Evolutionary conservation across 2,888 invertebrate species (phyloP).

Genomic region (Tenthredo mesomela): DNA sequence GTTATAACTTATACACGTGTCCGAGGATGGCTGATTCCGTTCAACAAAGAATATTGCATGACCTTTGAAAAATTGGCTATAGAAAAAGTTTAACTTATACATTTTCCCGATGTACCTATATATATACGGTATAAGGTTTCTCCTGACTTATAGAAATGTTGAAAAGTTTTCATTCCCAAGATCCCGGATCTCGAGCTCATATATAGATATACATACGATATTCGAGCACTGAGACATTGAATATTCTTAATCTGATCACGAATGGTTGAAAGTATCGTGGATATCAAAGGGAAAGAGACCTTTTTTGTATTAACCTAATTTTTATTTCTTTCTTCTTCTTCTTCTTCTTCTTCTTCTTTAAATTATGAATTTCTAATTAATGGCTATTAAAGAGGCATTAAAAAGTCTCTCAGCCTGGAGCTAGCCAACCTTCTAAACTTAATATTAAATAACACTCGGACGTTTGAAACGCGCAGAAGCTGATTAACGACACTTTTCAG

Average conservation of each 20-base stretch:
- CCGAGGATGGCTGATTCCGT: neutral
- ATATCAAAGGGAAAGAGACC: conserved; percentile 9
- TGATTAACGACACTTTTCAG: conserved; percentile 8
- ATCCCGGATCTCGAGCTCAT: neutral
- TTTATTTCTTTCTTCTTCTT: too few species aligned
- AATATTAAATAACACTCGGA: conserved; percentile 23
- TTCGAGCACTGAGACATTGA: neutral
- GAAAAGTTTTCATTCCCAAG: neutral
- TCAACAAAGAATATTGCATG: conserved; percentile 6
- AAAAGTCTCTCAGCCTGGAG: conserved; percentile 20
- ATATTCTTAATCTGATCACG: neutral
- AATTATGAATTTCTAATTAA: conserved; percentile 15
- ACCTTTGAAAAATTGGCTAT: conserved; percentile 33
- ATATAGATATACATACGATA: neutral
- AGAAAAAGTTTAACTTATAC: conserved; percentile 9
- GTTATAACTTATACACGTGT: neutral
- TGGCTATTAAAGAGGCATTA: conserved; percentile 16
- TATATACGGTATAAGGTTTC: neutral
- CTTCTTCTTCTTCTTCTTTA: neutral
- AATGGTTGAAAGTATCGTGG: neutral
- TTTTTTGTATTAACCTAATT: neutral
- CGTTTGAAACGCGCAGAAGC: neutral
- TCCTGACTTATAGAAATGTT: conserved; percentile 3
- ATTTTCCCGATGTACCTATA: neutral
- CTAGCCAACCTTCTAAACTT: neutral